Evolutionary conservation across 2,888 invertebrate species (phyloP), one percentile per base, ranked within the genome.

Genomic region (Synergus japonicus): DNA sequence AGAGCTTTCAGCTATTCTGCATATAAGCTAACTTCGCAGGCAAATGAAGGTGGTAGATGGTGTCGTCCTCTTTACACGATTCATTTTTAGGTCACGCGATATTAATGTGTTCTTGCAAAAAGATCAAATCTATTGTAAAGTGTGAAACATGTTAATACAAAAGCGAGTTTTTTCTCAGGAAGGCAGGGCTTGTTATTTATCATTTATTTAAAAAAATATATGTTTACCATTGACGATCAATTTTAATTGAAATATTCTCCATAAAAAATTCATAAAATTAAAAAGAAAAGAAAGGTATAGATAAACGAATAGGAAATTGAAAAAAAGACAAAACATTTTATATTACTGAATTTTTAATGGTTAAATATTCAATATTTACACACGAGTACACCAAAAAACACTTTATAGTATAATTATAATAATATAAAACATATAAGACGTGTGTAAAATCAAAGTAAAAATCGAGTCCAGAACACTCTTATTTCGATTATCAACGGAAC

Each of bases 401-500:
- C 69, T 46, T 10, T n/a, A 54, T 37, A 54, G 49, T 37, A 54
- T 69, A 73, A 54, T 54, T 73, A 73, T 73, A 29, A 54, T 54
- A 46, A 73, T 46, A 49, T 49, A 46, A 67, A 67, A 73, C 73
- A 29, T 73, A 73, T 54, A 73, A n/a, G 37, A 37, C 15, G 54
- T 37, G 10, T 73, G 22, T 73, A 73, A 73, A 73, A 73, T 49
- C 54, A 73, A 54, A 73, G 67, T 73, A 73, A 73, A 22, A 73
- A 37, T 49, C n/a, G 73, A 37, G 49, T 73, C 29, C 49, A 73
- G 41, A 73, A 73, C 22, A n/a, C 73, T 54, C 29, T 37, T 49
- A 73, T 37, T 54, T 37, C 13, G 5, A 54, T 73, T 54, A 15
- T 37, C 37, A 73, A 54, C 37, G 37, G 29, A 73, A 73, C n/a